Evolutionary conservation across 2,797 vertebrate species (phyloP).

Genomic region (Tadarida brasiliensis): DNA sequence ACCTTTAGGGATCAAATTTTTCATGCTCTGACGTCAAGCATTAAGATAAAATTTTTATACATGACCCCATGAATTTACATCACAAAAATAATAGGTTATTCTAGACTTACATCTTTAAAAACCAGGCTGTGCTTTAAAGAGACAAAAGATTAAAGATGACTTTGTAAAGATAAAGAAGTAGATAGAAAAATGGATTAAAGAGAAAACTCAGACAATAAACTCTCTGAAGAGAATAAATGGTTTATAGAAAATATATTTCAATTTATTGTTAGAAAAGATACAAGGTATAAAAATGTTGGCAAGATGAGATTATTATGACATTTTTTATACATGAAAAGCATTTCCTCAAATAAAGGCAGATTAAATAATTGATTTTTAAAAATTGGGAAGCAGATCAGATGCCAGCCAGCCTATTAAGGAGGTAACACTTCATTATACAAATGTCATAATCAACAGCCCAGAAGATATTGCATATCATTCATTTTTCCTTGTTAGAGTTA

Average conservation of each 20-base stretch:
- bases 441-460: constrained; percentile 17
- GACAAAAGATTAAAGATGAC: constrained; percentile 47
- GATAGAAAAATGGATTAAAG: neutral
- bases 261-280: constrained; percentile 29
- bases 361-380: neutral
- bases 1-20: constrained; percentile 49
- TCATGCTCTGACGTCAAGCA: constrained; percentile 51
- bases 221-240: constrained; percentile 39
- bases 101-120: constrained; percentile 62
- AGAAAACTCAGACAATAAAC: constrained; percentile 31
- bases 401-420: neutral
- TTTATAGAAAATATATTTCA: constrained; percentile 31
- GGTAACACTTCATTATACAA: constrained; percentile 11
- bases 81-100: constrained; percentile 34
- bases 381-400: neutral
- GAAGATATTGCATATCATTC: neutral
- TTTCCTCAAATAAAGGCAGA: neutral
- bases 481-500: constrained; percentile 44
- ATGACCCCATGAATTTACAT: constrained; percentile 50
- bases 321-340: constrained; percentile 31
- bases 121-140: constrained; percentile 47
- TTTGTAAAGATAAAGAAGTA: constrained; percentile 59
- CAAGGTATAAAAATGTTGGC: neutral
- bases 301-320: neutral
- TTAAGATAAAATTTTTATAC: constrained; percentile 59